These are phyloP conservation scores for Lepidurus apus DNA, from an alignment of 1,140 invertebrate genomes.

Conservation along the genomic window DNA sequence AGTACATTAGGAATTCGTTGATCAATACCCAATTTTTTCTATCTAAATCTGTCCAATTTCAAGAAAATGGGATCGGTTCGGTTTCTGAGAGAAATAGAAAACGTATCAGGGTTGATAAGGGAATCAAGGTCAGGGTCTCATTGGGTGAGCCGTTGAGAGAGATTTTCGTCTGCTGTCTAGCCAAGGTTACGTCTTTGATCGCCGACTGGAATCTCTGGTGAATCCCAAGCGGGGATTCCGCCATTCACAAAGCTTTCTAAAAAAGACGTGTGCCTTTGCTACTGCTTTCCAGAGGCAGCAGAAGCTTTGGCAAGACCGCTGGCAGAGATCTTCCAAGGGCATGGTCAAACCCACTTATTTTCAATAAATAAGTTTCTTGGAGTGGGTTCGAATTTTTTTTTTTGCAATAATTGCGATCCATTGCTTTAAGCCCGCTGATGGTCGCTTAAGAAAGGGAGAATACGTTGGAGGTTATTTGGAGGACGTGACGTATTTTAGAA, in stretches of 20 bases:
- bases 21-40: neutral
- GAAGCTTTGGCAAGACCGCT: neutral
- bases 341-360: neutral
- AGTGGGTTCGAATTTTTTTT: no score
- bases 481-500: no score
- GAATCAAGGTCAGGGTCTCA: no score
- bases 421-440: no score
- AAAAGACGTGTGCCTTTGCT: neutral
- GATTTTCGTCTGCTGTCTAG: conserved; percentile 1
- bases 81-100: no score
- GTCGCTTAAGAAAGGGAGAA: no score
- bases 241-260: neutral
- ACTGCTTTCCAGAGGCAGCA: neutral
- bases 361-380: neutral
- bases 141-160: no score
- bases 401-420: no score
- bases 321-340: conserved; percentile 3
- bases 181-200: conserved; percentile 26
- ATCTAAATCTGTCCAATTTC: neutral
- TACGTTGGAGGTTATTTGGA: no score
- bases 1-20: conserved; percentile 25
- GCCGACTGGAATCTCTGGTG: conserved; percentile 4
- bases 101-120: no score
- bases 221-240: conserved; percentile 28
- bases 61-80: no score